phyloP scores from a whole-genome alignment of 2,113 vertebrate genomes.

The Elephantulus edwardii region DNA sequence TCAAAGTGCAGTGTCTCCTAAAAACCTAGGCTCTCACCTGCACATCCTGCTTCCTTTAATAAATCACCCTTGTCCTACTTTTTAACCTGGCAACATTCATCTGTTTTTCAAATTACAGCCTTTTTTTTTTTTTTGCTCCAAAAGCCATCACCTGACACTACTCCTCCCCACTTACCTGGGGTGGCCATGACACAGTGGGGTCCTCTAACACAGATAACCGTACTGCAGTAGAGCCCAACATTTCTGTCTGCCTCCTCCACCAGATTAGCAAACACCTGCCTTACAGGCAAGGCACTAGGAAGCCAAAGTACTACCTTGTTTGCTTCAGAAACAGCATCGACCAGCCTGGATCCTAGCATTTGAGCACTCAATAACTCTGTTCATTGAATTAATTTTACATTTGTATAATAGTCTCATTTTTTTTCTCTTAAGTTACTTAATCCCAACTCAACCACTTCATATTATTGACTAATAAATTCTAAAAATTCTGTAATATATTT shows the following conservation, averaged over 20 bases:
- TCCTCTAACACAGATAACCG: not conserved
- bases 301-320: not conserved
- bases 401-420: slow-evolving; percentile 25
- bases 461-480: slow-evolving; percentile 33
- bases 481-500: slow-evolving; percentile 14
- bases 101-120: not conserved
- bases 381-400: slow-evolving; percentile 2
- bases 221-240: not conserved
- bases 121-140: no score
- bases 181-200: no score
- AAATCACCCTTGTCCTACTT: not conserved
- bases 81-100: not conserved
- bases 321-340: not conserved
- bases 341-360: not conserved
- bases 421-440: not conserved
- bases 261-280: not conserved
- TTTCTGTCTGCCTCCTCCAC: not conserved
- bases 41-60: not conserved
- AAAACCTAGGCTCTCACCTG: not conserved
- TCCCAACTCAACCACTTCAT: slow-evolving; percentile 26
- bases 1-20: not conserved
- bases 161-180: not conserved
- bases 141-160: not conserved
- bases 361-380: not conserved
- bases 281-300: no score